Percentiles rank a stretch among this genome's conserved stretches.
Conservation (phyloP, 2,888 invertebrate genomes). For the Eupeodes latifasciatus region DNA sequence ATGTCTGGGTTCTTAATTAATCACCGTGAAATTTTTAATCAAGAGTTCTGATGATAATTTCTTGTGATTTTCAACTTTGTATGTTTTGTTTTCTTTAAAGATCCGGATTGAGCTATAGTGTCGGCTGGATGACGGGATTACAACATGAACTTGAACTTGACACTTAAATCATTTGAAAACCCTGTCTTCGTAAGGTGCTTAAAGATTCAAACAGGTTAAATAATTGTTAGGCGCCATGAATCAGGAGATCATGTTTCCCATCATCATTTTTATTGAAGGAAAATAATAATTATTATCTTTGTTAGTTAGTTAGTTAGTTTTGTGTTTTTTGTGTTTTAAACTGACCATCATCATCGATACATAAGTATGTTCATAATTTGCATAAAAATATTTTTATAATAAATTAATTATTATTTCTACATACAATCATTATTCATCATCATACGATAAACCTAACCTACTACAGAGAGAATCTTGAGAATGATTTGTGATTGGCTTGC, state of each 20-base stretch:
- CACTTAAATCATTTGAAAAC: background rate
- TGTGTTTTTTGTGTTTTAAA: background rate
- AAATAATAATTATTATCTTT: background rate
- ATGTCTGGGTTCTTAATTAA: constrained; percentile 23
- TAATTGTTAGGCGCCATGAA: constrained; percentile 32
- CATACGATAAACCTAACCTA: too few relatives aligned
- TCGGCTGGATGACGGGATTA: background rate
- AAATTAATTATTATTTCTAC: constrained; percentile 25
- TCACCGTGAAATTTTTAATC: constrained; percentile 17
- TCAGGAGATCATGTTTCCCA: constrained; percentile 12
- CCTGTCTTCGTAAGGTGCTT: background rate
- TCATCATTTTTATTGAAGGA: background rate
- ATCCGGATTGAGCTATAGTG: background rate
- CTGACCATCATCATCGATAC: constrained; percentile 12
- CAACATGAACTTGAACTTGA: constrained; percentile 37
- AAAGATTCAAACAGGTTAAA: constrained; percentile 6
- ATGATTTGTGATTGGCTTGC: constrained; percentile 41
- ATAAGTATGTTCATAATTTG: background rate
- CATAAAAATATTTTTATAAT: constrained; percentile 25
- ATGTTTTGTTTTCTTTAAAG: background rate
- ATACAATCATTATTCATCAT: constrained; percentile 18
- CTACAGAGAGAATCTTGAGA: constrained; percentile 15
- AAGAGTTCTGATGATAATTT: constrained; percentile 1
- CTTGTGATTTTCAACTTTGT: background rate
- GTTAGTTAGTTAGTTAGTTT: background rate